Evolutionary conservation across 30 jellyfish, hydroid and myxozoan genomes (phyloP), one percentile per base, ranked within the genome.

Genomic region (Mastigias papua): DNA sequence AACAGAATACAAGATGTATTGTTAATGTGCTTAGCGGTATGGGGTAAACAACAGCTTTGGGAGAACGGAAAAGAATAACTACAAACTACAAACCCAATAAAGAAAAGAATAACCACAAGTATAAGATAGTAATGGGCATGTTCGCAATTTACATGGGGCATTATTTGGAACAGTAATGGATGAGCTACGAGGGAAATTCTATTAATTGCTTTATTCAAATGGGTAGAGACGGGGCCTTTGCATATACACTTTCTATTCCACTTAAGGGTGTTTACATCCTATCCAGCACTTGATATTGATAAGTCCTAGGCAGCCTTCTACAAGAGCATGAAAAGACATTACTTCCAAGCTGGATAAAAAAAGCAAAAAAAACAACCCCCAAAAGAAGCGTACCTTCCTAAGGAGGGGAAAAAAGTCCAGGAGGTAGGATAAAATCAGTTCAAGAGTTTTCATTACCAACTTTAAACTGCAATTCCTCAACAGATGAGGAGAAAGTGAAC

Each of bases 121-220:
- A 2, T 73, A 46, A 73, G 42, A 73, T 15, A 46, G 42, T 37
- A 34, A 29, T 34, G 32, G 49, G 46, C 85, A 46, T 4, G 33
- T 26, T 23, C 34, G 71, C 85, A 73, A 15, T 46, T 73, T 21
- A 13, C 42, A 16, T 54, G 85, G 20, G 46, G 46, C 71, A 73
- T 73, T 65, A 48, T 28, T n/a, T 25, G 46, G 85, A 54, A 65
- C 65, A 73, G 63, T 73, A 28, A 33, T 28, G 85, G 42, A 73
- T 73, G 85, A 73, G 85, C 71, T 73, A 34, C 21, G 23, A 73
- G 85, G 85, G 88, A 73, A 77, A 77, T 77, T 74, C 17, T 48
- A 25, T 42, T 31, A 1, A 77, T 37, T 54, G 71, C 60, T 22
- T 37, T 69, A 77, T 42, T 77, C 21, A 37, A 73, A 77, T 77